phyloP scores from a whole-genome alignment of 37 sponge, comb jelly and placozoan genomes.

The Lycopodina hypogea region DNA sequence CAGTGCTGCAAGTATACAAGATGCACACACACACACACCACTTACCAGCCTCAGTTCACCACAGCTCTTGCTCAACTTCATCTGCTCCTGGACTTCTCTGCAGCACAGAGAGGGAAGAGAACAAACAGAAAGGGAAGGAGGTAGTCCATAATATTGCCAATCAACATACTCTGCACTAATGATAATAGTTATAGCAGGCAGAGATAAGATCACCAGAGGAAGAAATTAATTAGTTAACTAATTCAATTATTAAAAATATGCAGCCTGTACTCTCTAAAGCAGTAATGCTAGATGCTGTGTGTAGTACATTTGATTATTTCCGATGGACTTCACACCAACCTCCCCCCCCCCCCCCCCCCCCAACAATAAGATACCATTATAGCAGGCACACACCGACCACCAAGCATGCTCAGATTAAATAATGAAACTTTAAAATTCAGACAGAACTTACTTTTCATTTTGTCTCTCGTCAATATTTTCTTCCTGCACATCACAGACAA shows the following conservation, averaged over 20 bases:
- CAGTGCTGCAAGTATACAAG: background rate
- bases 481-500: conserved; percentile 22
- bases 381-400: too few species aligned
- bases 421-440: too few species aligned
- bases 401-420: too few species aligned
- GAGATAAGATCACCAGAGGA: background rate
- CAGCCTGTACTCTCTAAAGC: too few species aligned
- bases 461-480: conserved; percentile 33
- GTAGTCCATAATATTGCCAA: background rate
- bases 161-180: background rate
- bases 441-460: conserved; percentile 28
- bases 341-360: too few species aligned
- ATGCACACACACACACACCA: background rate
- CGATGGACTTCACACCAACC: too few species aligned
- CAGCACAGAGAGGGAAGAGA: background rate
- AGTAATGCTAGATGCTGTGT: too few species aligned
- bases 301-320: too few species aligned
- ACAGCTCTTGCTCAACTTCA: conserved; percentile 38
- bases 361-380: too few species aligned
- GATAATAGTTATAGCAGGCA: background rate
- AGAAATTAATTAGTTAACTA: background rate
- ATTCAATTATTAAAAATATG: background rate
- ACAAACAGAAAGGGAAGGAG: background rate
- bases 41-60: conserved; percentile 42
- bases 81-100: conserved; percentile 41